Base-by-base conservation (phyloP, 2,888 invertebrate species). In the Scaptomyza tumidula region DNA sequence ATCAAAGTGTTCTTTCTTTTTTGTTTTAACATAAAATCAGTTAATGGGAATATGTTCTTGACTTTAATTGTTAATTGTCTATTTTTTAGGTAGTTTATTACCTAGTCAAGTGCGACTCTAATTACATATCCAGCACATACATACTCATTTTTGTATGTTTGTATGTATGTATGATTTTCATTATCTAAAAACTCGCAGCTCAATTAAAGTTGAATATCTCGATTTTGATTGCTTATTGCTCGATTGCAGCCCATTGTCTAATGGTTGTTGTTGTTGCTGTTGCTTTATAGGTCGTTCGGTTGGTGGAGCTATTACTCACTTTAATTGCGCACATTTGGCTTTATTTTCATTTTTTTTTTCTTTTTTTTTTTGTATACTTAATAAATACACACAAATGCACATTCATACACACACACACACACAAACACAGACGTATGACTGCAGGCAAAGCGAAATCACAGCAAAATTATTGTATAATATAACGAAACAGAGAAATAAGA, bases 291-390 rank as follows among this genome's bases (percentile, higher is more conserved):
- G 78, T 66, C 64, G 79, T 52, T 67, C 10, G 41, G 35, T n/a
- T 35, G 50, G 9, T 24, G 52, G 57, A 57, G 70, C 72, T 75
- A 83, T 83, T 83, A 83, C 83, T 83, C 83, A 83, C 84, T 71
- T 83, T 83, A 83, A 86, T 83, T 84, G 86, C 84, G 79, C 81
- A 81, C 86, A 83, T 83, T 83, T 83, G 74, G 81, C 84, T 86
- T 83, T 68, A 76, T 74, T 84, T 83, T 72, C 59, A 41, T 71
- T 68, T 54, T 10, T 35, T n/a, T n/a, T 37, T 2, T 19, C 19
- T 1, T 19, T 19, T 19, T 19, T 19, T 19, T 19, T 19, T 19
- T 19, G 49, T 55, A 66, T 56, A 57, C 63, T 76, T 71, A 71
- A 76, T 73, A 86, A 80, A 66, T 56, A 64, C 49, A 66, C 27